Percentiles rank a stretch among this genome's conserved stretches.
phyloP scores from a whole-genome alignment of 2,888 invertebrate genomes.

The Heliconius charithonia region DNA sequence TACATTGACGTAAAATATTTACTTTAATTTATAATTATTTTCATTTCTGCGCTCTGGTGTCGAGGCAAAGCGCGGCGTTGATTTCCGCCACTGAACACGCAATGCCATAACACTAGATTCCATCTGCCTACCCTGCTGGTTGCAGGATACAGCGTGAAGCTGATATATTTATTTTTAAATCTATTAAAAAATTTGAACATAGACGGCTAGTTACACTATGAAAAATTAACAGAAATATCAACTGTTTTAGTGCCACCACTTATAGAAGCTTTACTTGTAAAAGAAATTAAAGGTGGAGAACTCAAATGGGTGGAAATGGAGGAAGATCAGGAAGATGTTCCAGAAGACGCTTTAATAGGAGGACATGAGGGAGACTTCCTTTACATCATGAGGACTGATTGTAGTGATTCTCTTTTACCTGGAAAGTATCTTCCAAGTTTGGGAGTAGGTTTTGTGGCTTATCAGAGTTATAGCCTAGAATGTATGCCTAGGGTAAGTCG shows the following conservation, averaged over 20 bases:
- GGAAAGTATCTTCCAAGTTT: constrained; percentile 90
- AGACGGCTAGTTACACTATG: no score
- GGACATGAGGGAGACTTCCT: constrained; percentile 46
- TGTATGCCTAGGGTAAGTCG: neutral
- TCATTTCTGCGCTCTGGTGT: no score
- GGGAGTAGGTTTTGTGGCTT: constrained; percentile 85
- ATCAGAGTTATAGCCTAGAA: constrained; percentile 89
- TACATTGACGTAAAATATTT: no score
- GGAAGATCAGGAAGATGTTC: constrained; percentile 40
- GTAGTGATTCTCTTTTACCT: constrained; percentile 89
- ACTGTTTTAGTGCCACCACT: constrained; percentile 51
- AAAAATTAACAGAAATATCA: neutral
- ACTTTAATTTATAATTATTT: no score
- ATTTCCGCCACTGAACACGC: no score
- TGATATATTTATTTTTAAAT: no score
- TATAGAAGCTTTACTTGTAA: constrained; percentile 47
- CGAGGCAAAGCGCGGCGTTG: no score
- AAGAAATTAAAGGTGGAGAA: constrained; percentile 66
- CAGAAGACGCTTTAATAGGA: constrained; percentile 46
- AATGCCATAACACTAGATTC: no score
- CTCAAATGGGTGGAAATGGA: constrained; percentile 84
- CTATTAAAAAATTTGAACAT: no score
- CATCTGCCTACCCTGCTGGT: no score
- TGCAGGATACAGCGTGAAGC: no score
- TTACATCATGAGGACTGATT: constrained; percentile 87